A percentile compares a stretch with the other conserved stretches of the same genome.
Evolutionary conservation across 2,888 invertebrate species (phyloP).

Genomic region (Pelosia muscerda): DNA sequence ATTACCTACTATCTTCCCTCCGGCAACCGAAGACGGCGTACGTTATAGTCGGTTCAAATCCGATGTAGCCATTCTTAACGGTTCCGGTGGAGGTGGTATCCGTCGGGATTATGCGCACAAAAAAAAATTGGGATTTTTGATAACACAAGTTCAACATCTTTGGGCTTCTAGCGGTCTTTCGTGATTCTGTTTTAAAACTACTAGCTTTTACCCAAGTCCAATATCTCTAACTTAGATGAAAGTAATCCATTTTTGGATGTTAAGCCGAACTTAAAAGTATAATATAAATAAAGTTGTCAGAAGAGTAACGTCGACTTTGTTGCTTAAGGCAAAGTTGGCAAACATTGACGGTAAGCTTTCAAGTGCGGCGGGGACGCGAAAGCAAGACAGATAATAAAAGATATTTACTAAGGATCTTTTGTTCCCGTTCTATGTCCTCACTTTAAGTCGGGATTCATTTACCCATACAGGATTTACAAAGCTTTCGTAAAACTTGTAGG

Average conservation of each 20-base stretch:
- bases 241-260: background rate
- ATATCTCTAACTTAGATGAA: background rate
- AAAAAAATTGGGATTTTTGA: too few species aligned
- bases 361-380: conserved; percentile 50
- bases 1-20: too few species aligned
- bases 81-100: too few species aligned
- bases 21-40: too few species aligned
- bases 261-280: background rate
- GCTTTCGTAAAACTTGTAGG: conserved; percentile 46
- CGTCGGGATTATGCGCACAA: too few species aligned
- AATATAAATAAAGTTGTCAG: conserved; percentile 7
- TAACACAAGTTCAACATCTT: too few species aligned
- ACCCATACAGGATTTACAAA: conserved; percentile 60
- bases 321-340: conserved; percentile 45
- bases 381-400: conserved; percentile 63
- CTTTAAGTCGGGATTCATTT: conserved; percentile 58
- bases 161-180: too few species aligned
- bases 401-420: conserved; percentile 67
- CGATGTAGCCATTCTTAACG: too few species aligned
- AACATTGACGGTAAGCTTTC: conserved; percentile 49
- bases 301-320: background rate
- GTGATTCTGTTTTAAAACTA: too few species aligned
- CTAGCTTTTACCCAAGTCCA: too few species aligned
- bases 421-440: conserved; percentile 62
- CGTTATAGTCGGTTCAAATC: too few species aligned